Evolutionary conservation across 2,797 vertebrate genomes (phyloP), one percentile per base, ranked within the genome.

Genomic region (Tinamus major): DNA sequence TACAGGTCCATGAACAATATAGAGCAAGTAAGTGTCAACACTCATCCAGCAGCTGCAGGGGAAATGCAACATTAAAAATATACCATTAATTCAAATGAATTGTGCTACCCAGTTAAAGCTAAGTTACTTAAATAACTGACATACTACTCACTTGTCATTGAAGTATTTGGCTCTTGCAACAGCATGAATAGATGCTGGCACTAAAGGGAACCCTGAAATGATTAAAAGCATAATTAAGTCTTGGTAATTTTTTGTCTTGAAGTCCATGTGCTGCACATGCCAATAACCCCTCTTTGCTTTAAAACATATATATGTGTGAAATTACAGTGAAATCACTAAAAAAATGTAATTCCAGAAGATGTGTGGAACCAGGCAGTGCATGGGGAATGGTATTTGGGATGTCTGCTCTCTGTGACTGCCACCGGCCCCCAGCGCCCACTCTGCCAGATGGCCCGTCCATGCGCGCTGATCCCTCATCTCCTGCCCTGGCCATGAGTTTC

Each of bases 1-100:
- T 59, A 99, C 98, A n/a, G 99, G 99, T 49, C 99, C 99, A 11
- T 99, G 99, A 94, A 99, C 98, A 51, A 99, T 99, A 53, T 99
- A 99, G 26, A 99, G 98, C 97, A 99, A 97, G 95, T 99, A 98
- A 3, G 99, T 99, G 33, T 99, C 99, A 92, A 99, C 98, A 48
- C 99, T 99, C 98, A 99, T 99, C 99, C 99, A 99, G 97, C 99
- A 99, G 96, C 99, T 99, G 92, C 59, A 96, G 75, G 46, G 49
- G 85, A 95, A 82, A 72, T 79, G 83, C 67, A 72, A 31, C 63
- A 93, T 90, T 31, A 70, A 87, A 87, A 31, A 69, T 90, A 75
- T 88, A 51, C 80, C 78, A 89, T 79, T 78, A 69, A 75, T 13
- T 82, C 53, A 61, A 68, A 68, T 42, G 55, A 90, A 67, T 86